Conservation (phyloP, 92 coral and sea anemone genomes). For the Palythoa caribaeorum region DNA sequence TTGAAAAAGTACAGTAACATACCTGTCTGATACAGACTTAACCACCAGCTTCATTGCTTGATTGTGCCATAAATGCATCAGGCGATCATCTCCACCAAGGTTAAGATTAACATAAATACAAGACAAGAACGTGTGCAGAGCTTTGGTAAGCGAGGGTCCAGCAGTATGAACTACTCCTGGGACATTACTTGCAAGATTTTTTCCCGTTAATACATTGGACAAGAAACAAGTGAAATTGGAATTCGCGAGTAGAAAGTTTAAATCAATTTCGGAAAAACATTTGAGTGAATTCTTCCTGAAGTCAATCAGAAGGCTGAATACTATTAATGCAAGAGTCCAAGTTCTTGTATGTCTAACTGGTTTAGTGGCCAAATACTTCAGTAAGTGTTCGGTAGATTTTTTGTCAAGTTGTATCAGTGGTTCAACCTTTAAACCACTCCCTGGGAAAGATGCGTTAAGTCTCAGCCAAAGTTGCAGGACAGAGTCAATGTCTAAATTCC, state of each 20-base stretch:
- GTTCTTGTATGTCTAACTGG: slow-evolving; percentile 46
- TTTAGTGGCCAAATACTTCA: slow-evolving; percentile 34
- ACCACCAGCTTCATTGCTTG: slow-evolving; percentile 28
- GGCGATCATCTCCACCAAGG: slow-evolving; percentile 6
- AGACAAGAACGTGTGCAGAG: slow-evolving; percentile 30
- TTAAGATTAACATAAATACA: slow-evolving; percentile 15
- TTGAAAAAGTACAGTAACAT: not conserved
- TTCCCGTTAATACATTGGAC: slow-evolving; percentile 30
- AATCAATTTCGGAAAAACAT: not conserved
- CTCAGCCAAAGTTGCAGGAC: slow-evolving; percentile 46
- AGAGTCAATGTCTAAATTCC: slow-evolving; percentile 15
- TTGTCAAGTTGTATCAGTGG: slow-evolving; percentile 54
- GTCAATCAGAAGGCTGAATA: slow-evolving; percentile 24
- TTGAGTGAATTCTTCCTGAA: not conserved
- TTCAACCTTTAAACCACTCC: slow-evolving; percentile 12
- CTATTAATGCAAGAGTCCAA: slow-evolving; percentile 36
- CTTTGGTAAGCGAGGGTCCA: slow-evolving; percentile 34
- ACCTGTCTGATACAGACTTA: slow-evolving; percentile 45
- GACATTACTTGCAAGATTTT: slow-evolving; percentile 1
- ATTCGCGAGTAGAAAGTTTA: slow-evolving; percentile 10
- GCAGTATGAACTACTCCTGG: slow-evolving; percentile 13
- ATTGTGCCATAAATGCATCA: slow-evolving; percentile 33
- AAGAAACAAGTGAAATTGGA: slow-evolving; percentile 2
- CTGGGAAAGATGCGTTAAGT: slow-evolving; percentile 52
- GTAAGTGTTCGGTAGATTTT: slow-evolving; percentile 28